These are phyloP conservation scores for Solea senegalensis DNA, from an alignment of 2,113 vertebrate genomes.

Conservation along the genomic window DNA sequence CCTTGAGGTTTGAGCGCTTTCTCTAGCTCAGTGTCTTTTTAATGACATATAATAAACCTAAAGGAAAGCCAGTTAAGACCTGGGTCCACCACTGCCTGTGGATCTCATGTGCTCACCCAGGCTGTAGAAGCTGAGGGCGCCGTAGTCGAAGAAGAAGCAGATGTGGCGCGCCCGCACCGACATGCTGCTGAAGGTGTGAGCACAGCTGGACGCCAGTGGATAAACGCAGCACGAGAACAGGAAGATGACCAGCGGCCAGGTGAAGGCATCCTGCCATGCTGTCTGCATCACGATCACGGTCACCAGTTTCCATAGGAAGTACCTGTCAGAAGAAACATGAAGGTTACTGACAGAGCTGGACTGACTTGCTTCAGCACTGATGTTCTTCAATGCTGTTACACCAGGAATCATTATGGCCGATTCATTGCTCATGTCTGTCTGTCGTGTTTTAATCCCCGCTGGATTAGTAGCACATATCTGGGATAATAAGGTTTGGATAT, in stretches of 20 bases:
- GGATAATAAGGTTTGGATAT: not conserved
- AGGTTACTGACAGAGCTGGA: not conserved
- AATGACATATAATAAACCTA: too few relatives aligned
- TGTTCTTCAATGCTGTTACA: not conserved
- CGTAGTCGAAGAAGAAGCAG: slow-evolving; percentile 90
- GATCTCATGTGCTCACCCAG: slow-evolving; percentile 77
- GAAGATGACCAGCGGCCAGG: slow-evolving; percentile 85
- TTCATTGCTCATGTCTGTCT: not conserved
- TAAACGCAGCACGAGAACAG: slow-evolving; percentile 86
- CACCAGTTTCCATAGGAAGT: slow-evolving; percentile 86
- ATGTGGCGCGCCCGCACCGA: slow-evolving; percentile 83
- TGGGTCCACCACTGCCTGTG: too few relatives aligned
- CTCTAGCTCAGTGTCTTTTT: too few relatives aligned
- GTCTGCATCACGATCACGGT: slow-evolving; percentile 72
- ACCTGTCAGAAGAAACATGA: slow-evolving; percentile 75
- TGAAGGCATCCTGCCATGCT: slow-evolving; percentile 74
- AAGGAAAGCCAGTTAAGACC: too few relatives aligned
- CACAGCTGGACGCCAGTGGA: slow-evolving; percentile 87
- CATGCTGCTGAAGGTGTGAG: slow-evolving; percentile 90
- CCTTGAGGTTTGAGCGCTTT: too few relatives aligned
- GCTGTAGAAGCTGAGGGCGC: slow-evolving; percentile 85
- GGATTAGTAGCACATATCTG: not conserved
- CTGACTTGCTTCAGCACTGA: not conserved
- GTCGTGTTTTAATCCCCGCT: not conserved
- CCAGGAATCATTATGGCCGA: not conserved